Evolutionary conservation across 2,888 invertebrate species (phyloP), one percentile per base, ranked within the genome.

Genomic region (Metalampra italica): DNA sequence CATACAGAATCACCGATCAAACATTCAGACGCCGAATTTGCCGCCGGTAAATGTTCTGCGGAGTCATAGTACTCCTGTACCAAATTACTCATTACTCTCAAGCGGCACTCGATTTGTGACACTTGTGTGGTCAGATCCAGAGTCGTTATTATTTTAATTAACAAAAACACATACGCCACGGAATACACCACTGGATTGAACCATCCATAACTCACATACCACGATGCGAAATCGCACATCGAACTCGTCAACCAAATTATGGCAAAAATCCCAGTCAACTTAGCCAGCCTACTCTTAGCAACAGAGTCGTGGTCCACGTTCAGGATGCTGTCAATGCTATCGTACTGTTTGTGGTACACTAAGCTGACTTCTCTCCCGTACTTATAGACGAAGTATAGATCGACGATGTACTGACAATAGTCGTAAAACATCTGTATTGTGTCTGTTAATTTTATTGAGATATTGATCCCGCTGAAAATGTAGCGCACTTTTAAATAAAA

Each of bases 61-160:
- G 52, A 46, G 4, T 49, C 45, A 46, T 76, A 79, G 47, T 61
- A 68, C 7, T 55, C 56, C 51, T 71, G 62, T 5, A 80, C 48
- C 9, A 70, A 56, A 47, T 80, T 71, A 15, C 67, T 68, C 3
- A 85, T 64, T 12, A 66, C 60, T 46, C 56, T 62, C n/a, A 86
- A 49, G 43, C 85, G 66, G 41, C 59, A 64, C 53, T 78, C 75
- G 9, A 81, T 64, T 1, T 82, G 74, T 57, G 73, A 68, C 5
- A 78, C 66, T 50, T 86, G 78, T 22, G 73, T 67, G 30, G 76
- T 75, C 15, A 85, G 59, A 56, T 84, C 79, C 15, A 85, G 49
- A 4, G 66, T 76, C 0, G 78, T 79, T 0, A 82, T 51, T 14
- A 83, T 79, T 69, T 84, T 86, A 34, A 82, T 71, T n/a, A 77